Evolutionary conservation across 2,797 vertebrate species (phyloP), one percentile per base, ranked within the genome.

Genomic region (Bothrops alternatus): DNA sequence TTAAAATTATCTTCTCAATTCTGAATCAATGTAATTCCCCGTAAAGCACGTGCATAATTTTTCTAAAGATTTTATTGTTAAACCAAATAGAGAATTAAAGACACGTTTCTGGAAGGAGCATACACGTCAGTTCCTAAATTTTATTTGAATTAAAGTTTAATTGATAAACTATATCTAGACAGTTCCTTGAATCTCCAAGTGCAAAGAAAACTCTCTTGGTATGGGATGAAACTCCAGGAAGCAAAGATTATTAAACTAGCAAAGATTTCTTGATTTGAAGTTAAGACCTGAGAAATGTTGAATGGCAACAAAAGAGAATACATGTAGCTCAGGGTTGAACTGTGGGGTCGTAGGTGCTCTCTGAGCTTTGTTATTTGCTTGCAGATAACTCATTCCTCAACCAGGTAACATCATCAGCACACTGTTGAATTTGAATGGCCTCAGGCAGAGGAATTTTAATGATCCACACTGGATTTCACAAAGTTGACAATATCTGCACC

Each of bases 21-120:
- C 0, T 91, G 47, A 32, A 26, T 23, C 0, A 0, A 0, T 65
- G 78, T 0, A 89, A 47, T 56, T 28, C n/a, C 57, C 42, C 16
- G 7, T 25, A 60, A 47, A 82, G 86, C 13, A 32, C 50, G 14
- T 14, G 6, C 25, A 78, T 20, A 28, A 25, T 8, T 53, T 53
- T 61, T 78, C 4, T 23, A 82, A 82, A 25, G 3, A 82, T 47
- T 25, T 47, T 42, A 47, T 5, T 47, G 78, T 47, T 82, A 82
- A 23, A 50, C 16, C 18, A 88, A 18, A 2, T 50, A 16, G 26
- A 50, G 47, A 58, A 78, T 47, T 63, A 56, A 57, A 57, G 18
- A 58, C 3, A 58, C 10, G 23, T 53, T 86, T 91, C 73, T 78
- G 55, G 53, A 90, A 85, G 7, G 28, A 47, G 37, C 37, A n/a